A percentile compares a stretch with the other conserved stretches of the same genome.
phyloP scores from a whole-genome alignment of 2,888 invertebrate genomes.

The Tipula unca region DNA sequence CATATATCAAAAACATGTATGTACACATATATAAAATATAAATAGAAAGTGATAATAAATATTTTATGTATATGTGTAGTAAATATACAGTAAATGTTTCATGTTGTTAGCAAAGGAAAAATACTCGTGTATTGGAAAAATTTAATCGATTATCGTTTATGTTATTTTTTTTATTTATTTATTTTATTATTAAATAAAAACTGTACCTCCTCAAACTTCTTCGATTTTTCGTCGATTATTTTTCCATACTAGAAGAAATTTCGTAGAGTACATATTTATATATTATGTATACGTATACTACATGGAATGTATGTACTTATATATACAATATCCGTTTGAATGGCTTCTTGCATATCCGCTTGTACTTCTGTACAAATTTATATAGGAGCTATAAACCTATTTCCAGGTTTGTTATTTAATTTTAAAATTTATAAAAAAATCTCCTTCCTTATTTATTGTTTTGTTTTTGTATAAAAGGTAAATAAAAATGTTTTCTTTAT shows the following conservation, averaged over 20 bases:
- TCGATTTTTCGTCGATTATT: not conserved
- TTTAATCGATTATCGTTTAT: not conserved
- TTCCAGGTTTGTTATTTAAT: not conserved
- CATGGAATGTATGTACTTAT: not conserved
- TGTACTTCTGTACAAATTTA: not conserved
- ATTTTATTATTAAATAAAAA: not conserved
- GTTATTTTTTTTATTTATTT: not conserved
- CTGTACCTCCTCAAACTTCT: not conserved
- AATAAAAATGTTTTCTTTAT: not conserved
- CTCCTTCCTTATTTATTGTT: conserved; percentile 2
- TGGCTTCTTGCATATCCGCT: not conserved
- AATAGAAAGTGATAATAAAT: not conserved
- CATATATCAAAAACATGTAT: not conserved
- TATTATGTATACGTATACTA: not conserved
- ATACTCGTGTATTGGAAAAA: not conserved
- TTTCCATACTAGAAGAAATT: not conserved
- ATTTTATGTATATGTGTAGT: not conserved
- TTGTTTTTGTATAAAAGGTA: not conserved
- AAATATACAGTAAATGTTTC: not conserved
- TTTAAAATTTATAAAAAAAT: not conserved
- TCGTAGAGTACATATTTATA: not conserved
- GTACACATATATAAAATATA: not conserved
- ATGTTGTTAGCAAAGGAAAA: not conserved
- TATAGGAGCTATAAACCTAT: not conserved
- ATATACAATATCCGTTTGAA: not conserved